phyloP scores from a whole-genome alignment of 2,888 invertebrate genomes.

The Aplocera efformata region DNA sequence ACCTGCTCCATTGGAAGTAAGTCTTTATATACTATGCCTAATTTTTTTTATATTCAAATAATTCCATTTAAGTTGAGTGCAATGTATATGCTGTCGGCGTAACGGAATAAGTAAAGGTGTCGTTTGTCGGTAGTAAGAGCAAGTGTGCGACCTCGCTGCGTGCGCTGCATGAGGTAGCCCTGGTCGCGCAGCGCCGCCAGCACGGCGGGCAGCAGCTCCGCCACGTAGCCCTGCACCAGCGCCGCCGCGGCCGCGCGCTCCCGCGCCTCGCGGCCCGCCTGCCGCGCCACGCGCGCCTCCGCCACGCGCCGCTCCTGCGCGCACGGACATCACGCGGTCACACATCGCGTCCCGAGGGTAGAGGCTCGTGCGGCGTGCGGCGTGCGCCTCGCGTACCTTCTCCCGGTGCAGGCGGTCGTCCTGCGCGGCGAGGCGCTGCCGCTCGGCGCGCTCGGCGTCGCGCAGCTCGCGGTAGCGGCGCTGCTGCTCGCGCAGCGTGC shows the following conservation, averaged over 20 bases:
- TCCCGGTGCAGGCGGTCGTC: constrained; percentile 85
- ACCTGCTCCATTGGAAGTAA: too few species aligned
- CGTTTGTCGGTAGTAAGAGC: background rate
- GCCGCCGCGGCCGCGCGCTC: constrained; percentile 90
- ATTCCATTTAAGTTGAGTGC: too few species aligned
- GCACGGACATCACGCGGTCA: constrained; percentile 61
- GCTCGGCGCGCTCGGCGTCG: constrained; percentile 90
- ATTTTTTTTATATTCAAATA: too few species aligned
- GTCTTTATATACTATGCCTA: too few species aligned
- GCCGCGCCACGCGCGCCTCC: constrained; percentile 84
- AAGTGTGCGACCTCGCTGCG: constrained; percentile 74
- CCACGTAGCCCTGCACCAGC: constrained; percentile 92
- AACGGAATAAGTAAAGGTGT: too few species aligned
- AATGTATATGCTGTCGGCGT: too few species aligned
- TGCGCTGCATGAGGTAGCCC: constrained; percentile 83
- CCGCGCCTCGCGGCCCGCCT: constrained; percentile 86
- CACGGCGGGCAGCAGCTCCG: constrained; percentile 91
- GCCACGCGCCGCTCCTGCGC: constrained; percentile 85
- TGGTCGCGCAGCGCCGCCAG: constrained; percentile 89
- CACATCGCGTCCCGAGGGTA: too few species aligned
- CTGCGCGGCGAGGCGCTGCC: constrained; percentile 89
- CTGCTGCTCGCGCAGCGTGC: constrained; percentile 89
- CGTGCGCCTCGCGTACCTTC: constrained; percentile 63
- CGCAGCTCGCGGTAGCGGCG: constrained; percentile 83
- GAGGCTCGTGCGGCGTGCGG: too few species aligned